Conservation (phyloP, 2,797 vertebrate species). For the Hydrocynus forskahlii region DNA sequence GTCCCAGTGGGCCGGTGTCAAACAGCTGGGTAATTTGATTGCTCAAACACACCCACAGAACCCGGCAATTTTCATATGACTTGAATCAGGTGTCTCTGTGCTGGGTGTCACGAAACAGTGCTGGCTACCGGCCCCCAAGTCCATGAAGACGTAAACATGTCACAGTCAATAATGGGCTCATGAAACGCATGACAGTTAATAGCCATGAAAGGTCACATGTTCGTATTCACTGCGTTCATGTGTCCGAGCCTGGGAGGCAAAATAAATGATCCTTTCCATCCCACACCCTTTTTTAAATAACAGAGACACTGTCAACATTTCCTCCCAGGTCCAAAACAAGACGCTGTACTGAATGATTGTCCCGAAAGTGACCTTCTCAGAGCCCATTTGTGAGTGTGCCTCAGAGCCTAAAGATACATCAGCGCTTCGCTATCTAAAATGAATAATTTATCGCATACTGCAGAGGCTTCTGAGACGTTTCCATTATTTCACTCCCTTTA, state of each 20-base stretch:
- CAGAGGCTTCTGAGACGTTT: not conserved
- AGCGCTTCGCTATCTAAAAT: not conserved
- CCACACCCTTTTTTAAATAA: not conserved
- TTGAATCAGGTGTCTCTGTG: not conserved
- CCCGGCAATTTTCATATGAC: not conserved
- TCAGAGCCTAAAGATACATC: constrained; percentile 8
- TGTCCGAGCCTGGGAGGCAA: not conserved
- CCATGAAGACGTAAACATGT: not conserved
- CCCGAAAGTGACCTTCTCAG: constrained; percentile 9
- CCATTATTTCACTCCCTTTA: constrained; percentile 2
- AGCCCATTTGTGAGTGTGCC: constrained; percentile 2
- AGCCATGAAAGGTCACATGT: constrained; percentile 2
- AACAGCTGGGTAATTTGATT: not conserved
- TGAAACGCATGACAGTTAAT: not conserved
- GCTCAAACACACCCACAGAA: not conserved
- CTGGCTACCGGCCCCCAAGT: not conserved
- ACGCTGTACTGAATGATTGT: not conserved
- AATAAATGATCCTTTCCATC: not conserved
- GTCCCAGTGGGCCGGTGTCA: not conserved
- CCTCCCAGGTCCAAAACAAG: constrained; percentile 17
- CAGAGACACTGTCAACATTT: constrained; percentile 4
- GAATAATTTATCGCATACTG: constrained; percentile 17
- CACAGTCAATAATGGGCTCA: not conserved
- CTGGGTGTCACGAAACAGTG: not conserved
- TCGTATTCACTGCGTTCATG: no score